A percentile compares a stretch with the other conserved stretches of the same genome.
These are phyloP conservation scores for Podarcis lilfordi DNA, from an alignment of 2,797 vertebrate species.

Conservation along the genomic window DNA sequence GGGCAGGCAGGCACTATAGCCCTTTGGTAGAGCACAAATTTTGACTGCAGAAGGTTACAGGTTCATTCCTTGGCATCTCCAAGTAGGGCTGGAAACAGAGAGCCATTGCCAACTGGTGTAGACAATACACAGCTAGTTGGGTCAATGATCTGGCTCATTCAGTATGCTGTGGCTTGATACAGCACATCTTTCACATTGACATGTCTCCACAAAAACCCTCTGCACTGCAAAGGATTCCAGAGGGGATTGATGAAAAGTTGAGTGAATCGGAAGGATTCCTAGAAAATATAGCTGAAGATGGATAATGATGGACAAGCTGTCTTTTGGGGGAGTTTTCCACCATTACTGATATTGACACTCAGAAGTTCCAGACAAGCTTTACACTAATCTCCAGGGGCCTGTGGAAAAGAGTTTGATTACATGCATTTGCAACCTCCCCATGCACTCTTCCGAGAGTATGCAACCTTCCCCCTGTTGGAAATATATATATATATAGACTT, in stretches of 20 bases:
- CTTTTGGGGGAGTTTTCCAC: background rate
- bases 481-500: accelerated
- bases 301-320: background rate
- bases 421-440: background rate
- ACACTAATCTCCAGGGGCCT: background rate
- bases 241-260: background rate
- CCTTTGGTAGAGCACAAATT: too few species aligned
- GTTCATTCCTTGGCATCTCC: too few species aligned
- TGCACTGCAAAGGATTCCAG: too few species aligned
- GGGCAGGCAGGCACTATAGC: too few species aligned
- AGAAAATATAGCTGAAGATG: background rate
- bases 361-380: background rate
- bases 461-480: background rate
- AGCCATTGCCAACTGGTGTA: too few species aligned
- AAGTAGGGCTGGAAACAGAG: too few species aligned
- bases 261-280: background rate
- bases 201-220: too few species aligned
- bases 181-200: too few species aligned
- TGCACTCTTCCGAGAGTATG: background rate
- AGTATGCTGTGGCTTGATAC: too few species aligned
- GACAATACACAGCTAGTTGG: too few species aligned
- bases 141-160: too few species aligned
- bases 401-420: background rate
- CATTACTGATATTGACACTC: background rate
- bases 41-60: too few species aligned